Evolutionary conservation across 2,888 invertebrate genomes (phyloP), one percentile per base, ranked within the genome.

Genomic region (Monoplex corrugatus): DNA sequence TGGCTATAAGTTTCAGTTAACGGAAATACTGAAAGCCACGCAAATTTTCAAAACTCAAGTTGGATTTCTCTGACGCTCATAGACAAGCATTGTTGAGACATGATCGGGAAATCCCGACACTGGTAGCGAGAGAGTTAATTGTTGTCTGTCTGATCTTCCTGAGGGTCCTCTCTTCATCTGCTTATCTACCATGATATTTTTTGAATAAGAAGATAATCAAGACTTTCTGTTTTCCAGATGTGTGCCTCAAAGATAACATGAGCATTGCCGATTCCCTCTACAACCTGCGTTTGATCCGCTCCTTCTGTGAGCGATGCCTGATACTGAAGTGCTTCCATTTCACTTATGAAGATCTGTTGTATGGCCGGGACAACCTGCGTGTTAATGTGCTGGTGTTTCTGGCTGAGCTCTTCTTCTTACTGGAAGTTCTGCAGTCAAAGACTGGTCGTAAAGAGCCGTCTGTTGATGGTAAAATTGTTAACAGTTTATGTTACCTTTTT

Each of bases 261-360:
- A 98, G 98, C 90, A 97, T 98, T 90, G 98, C 98, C 93, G 98
- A 99, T 96, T 98, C 98, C 93, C 97, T 99, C 93, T 98, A 98
- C 96, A 99, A 99, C 96, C 97, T 99, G 88, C 97, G 98, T 96
- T 97, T 98, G 95, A 98, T 99, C 91, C 97, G 98, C 96, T 97
- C 98, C 95, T 99, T 99, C 97, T 98, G 98, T 96, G 97, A 97
- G 94, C 97, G 97, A 95, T 97, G 98, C 96, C 97, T 99, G 96
- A 98, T 98, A 94, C 97, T 98, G 95, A 97, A 98, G 95, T 98
- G 98, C 96, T 98, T 98, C 97, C 98, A 98, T 96, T 98, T 99
- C 97, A 97, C 98, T 96, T 98, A 98, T n/a, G 99, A 99, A 96
- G 99, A 99, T 96, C 97, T 99, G 93, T 98, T 98, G 72, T 99